Base-by-base conservation (phyloP, 2,888 invertebrate genomes). In the Sesamia inferens region DNA sequence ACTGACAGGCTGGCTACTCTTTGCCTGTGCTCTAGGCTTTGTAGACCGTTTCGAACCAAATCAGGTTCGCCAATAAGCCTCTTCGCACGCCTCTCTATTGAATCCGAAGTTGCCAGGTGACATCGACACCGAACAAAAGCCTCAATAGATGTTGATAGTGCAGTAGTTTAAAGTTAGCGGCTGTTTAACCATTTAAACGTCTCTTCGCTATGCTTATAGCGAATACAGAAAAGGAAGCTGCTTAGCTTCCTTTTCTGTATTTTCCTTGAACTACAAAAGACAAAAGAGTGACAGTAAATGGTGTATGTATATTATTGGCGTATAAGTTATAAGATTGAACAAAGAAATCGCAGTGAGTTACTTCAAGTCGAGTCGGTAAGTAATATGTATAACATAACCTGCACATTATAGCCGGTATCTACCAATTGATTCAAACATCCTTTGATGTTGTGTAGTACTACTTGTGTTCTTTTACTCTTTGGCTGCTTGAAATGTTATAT, bases 331-430 rank as follows among this genome's bases (percentile, higher is more conserved):
- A 59, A 61, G 47, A 39, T 54, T 44, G 39, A 57, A 82, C 70
- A 69, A 69, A 78, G 55, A 24, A 65, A 82, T 65, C 55, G 65
- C 22, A 65, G 62, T 78, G 42, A 42, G 61, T 61, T 57, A 54
- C 64, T 44, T 58, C 39, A 61, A 65, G 70, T 65, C 65, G 70
- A 65, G 51, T 78, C 78, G 65, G 55, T 39, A 57, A 65, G 78
- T 78, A 77, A 67, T 62, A 22, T 44, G 78, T 62, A 22, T 44
- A 82, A 78, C 71, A 82, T 31, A 65, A 65, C 39, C 82, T 71
- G 51, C 78, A 71, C 83, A 78, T 82, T 82, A 82, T 78, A 71
- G 78, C 55, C 78, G 58, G 81, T 19, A 61, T 22, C 55, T 39
- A 55, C 31, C 55, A 69, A 64, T 59, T 64, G 63, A 44, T 78